phyloP scores from a whole-genome alignment of 30 jellyfish, hydroid and myxozoan genomes.

The Haliclystus octoradiatus region DNA sequence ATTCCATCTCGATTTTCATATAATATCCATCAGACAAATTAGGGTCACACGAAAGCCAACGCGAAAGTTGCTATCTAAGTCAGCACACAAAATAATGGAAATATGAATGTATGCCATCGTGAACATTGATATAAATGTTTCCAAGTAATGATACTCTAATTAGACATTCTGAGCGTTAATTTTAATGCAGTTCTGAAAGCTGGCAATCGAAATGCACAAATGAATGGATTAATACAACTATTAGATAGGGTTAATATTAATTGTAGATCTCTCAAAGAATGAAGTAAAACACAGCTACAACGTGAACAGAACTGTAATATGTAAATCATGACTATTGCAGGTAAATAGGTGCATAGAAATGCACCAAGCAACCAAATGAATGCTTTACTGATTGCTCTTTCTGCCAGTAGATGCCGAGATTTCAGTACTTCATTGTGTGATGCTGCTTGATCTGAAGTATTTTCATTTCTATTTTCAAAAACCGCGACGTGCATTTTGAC shows the following conservation, averaged over 20 bases:
- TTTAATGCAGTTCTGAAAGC: too few species aligned
- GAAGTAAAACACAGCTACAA: slow-evolving; percentile 58
- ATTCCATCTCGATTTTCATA: too few species aligned
- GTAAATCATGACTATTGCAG: slow-evolving; percentile 64
- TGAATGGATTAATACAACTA: slow-evolving; percentile 76
- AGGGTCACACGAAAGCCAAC: too few species aligned
- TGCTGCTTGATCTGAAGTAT: background rate
- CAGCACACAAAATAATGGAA: too few species aligned
- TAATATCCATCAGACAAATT: too few species aligned
- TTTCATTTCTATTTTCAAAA: slow-evolving; percentile 6
- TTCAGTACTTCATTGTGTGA: slow-evolving; percentile 1
- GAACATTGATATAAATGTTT: too few species aligned
- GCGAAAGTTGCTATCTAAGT: too few species aligned
- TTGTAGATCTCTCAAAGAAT: slow-evolving; percentile 59
- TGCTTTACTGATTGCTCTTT: slow-evolving; percentile 61
- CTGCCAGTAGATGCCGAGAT: slow-evolving; percentile 29
- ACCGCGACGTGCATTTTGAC: slow-evolving; percentile 9
- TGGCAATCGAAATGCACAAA: slow-evolving; percentile 50
- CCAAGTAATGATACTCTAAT: too few species aligned
- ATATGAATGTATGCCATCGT: too few species aligned
- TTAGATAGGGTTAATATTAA: slow-evolving; percentile 48
- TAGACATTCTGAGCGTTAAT: too few species aligned
- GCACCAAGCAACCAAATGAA: slow-evolving; percentile 46
- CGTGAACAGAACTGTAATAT: slow-evolving; percentile 44
- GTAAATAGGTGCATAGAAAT: slow-evolving; percentile 44